Conservation (phyloP, 2,888 invertebrate species). For the Furcula furcula region DNA sequence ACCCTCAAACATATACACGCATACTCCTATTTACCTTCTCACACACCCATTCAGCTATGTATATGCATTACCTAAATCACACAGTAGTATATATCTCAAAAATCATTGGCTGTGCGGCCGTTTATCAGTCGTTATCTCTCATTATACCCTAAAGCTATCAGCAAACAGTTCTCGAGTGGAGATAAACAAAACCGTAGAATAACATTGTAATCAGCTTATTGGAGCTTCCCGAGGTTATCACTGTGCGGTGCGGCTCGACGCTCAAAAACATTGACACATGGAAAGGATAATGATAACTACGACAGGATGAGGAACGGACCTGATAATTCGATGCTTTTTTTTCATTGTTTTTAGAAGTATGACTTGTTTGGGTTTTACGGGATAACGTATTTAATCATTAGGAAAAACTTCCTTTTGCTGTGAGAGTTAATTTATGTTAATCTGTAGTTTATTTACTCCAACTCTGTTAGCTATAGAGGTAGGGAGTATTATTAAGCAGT, state of each 20-base stretch:
- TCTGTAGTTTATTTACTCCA: too few relatives aligned
- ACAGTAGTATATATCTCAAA: too few relatives aligned
- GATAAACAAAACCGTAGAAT: slow-evolving; percentile 35
- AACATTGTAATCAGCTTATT: slow-evolving; percentile 48
- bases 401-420: too few relatives aligned
- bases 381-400: too few relatives aligned
- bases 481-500: too few relatives aligned
- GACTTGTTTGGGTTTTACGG: slow-evolving; percentile 1
- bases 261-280: slow-evolving; percentile 22
- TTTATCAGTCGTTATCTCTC: slow-evolving; percentile 40
- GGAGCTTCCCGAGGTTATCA: slow-evolving; percentile 40
- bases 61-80: too few relatives aligned
- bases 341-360: slow-evolving; percentile 1
- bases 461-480: too few relatives aligned
- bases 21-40: too few relatives aligned
- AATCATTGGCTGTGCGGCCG: too few relatives aligned
- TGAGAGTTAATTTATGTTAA: too few relatives aligned
- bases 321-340: slow-evolving; percentile 11
- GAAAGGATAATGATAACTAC: slow-evolving; percentile 21
- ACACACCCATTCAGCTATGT: too few relatives aligned
- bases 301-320: slow-evolving; percentile 3
- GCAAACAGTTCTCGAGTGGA: slow-evolving; percentile 30
- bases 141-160: slow-evolving; percentile 46
- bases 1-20: too few relatives aligned
- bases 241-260: slow-evolving; percentile 20